Percentiles rank a stretch among this genome's conserved stretches.
phyloP scores from a whole-genome alignment of 2,797 vertebrate genomes.

The Xiphorhynchus erythropygius region DNA sequence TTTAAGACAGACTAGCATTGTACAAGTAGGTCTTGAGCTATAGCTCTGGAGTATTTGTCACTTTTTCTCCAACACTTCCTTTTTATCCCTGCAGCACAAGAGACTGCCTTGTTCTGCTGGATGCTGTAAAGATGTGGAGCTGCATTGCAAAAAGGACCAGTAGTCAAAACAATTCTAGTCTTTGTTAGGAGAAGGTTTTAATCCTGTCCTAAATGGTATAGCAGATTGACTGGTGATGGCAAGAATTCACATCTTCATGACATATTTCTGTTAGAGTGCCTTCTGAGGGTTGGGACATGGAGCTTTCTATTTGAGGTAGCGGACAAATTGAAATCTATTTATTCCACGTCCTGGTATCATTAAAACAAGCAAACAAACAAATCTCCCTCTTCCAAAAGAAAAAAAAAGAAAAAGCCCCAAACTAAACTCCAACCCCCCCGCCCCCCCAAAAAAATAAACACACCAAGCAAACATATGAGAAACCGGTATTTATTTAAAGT shows the following conservation, averaged over 20 bases:
- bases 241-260: not conserved
- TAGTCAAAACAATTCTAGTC: not conserved
- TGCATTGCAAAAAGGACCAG: not conserved
- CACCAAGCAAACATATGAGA: not conserved
- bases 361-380: not conserved
- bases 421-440: too few relatives aligned
- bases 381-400: not conserved
- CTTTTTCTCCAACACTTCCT: not conserved
- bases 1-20: not conserved
- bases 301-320: not conserved
- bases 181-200: not conserved
- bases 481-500: not conserved
- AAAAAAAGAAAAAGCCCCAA: not conserved
- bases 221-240: not conserved
- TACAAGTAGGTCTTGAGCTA: not conserved
- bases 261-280: not conserved
- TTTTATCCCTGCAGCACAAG: not conserved
- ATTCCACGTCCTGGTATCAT: not conserved
- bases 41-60: not conserved
- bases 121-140: rapidly evolving
- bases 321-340: not conserved
- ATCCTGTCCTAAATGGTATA: not conserved
- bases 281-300: not conserved
- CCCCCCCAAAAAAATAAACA: not conserved
- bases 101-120: not conserved